These are phyloP conservation scores for Uloborus plumipes DNA, from an alignment of 2,888 invertebrate species.

Conservation along the genomic window DNA sequence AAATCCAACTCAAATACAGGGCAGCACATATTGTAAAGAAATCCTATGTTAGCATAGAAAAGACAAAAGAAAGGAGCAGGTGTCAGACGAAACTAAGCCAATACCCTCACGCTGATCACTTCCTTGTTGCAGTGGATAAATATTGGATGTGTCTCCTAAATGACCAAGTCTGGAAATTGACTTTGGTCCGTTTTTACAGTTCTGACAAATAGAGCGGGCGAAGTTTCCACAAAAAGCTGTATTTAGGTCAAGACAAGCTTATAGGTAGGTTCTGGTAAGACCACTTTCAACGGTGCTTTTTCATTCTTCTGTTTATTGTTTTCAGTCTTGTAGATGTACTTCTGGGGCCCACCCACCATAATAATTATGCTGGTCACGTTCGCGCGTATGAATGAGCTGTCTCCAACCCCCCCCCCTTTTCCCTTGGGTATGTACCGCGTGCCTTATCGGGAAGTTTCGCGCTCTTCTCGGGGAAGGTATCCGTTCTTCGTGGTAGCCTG, in stretches of 20 bases:
- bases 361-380: conserved; percentile 26
- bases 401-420: conserved; percentile 1
- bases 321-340: conserved; percentile 37
- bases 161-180: no score
- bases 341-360: conserved; percentile 9
- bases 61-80: no score
- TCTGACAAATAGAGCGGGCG: neutral
- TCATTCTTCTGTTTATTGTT: conserved; percentile 52
- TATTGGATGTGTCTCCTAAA: neutral
- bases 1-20: no score
- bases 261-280: conserved; percentile 36
- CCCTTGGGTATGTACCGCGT: neutral
- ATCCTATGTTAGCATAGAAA: no score
- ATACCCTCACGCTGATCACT: no score
- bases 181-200: no score
- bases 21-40: no score
- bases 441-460: no score
- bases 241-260: conserved; percentile 46
- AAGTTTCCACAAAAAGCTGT: conserved; percentile 1
- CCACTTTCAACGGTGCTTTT: conserved; percentile 33
- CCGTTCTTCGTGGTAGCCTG: no score
- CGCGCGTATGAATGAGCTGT: conserved; percentile 27
- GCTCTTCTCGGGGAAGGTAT: no score
- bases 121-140: neutral
- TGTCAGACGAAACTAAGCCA: no score